A percentile compares a stretch with the other conserved stretches of the same genome.
These are phyloP conservation scores for Spheniscus mendiculus DNA, from an alignment of 2,113 vertebrate species.

Conservation along the genomic window DNA sequence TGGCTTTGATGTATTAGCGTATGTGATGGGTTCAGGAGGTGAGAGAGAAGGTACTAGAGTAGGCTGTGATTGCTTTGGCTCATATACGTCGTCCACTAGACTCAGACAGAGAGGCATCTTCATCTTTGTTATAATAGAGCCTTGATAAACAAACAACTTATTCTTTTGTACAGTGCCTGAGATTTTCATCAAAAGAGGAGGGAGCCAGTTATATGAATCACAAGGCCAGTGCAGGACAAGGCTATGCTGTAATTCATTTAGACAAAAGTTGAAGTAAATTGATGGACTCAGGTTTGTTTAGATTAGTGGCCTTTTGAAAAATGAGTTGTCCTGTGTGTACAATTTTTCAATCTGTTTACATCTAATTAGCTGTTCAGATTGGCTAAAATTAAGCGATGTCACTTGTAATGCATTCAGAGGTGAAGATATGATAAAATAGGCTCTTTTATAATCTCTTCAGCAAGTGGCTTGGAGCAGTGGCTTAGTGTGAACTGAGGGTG, in stretches of 20 bases:
- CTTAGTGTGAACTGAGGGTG: not conserved
- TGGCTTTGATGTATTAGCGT: not conserved
- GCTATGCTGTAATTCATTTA: constrained; percentile 24
- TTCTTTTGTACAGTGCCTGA: not conserved
- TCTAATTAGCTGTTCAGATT: constrained; percentile 64
- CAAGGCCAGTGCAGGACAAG: not conserved
- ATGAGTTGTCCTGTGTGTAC: constrained; percentile 12
- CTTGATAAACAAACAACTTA: not conserved
- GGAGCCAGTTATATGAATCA: not conserved
- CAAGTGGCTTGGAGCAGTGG: constrained; percentile 49
- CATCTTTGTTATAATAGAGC: not conserved
- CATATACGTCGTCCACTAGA: not conserved
- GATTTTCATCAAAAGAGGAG: constrained; percentile 27
- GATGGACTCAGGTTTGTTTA: constrained; percentile 39
- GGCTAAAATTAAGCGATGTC: constrained; percentile 41
- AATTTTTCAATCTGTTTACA: constrained; percentile 57
- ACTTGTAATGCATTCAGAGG: constrained; percentile 51
- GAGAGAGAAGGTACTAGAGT: not conserved
- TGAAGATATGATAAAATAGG: constrained; percentile 54
- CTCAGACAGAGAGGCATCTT: not conserved
- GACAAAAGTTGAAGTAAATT: constrained; percentile 32
- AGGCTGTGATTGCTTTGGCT: not conserved
- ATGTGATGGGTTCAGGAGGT: not conserved
- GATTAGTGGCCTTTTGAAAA: constrained; percentile 55
- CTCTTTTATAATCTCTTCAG: constrained; percentile 52